Conservation (phyloP, 2,888 invertebrate species). For the Lypha dubia region DNA sequence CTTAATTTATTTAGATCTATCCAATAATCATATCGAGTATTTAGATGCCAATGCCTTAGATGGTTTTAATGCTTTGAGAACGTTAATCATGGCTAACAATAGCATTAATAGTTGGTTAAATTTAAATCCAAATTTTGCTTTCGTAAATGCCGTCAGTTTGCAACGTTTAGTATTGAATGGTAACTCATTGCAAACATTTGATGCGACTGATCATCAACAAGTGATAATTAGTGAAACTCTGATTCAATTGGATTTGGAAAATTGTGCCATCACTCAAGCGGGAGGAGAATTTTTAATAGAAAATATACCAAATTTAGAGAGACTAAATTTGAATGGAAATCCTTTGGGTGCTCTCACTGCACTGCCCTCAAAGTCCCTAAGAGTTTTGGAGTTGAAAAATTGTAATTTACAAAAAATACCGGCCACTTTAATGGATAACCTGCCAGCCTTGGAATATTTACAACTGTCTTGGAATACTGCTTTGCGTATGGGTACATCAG, state of each 20-base stretch:
- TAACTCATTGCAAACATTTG: conserved; percentile 86
- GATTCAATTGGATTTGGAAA: conserved; percentile 85
- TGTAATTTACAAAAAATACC: conserved; percentile 85
- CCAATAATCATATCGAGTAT: conserved; percentile 84
- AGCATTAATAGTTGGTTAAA: conserved; percentile 85
- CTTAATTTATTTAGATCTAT: conserved; percentile 85
- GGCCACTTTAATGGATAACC: conserved; percentile 85
- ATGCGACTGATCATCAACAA: conserved; percentile 84
- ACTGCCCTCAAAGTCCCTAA: conserved; percentile 84
- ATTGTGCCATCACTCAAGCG: conserved; percentile 86
- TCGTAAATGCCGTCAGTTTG: conserved; percentile 84
- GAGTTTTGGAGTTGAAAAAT: conserved; percentile 85
- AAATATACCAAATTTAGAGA: conserved; percentile 85
- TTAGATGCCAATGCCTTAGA: conserved; percentile 84
- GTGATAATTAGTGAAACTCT: conserved; percentile 86
- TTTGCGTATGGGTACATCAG: conserved; percentile 81
- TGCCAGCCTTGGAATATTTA: conserved; percentile 86
- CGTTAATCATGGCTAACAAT: conserved; percentile 87
- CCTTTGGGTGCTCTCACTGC: conserved; percentile 84
- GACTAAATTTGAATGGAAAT: conserved; percentile 85
- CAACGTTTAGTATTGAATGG: conserved; percentile 86
- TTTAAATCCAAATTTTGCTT: conserved; percentile 85
- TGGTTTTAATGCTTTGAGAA: conserved; percentile 85
- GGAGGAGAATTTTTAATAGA: conserved; percentile 82
- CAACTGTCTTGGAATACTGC: conserved; percentile 86